phyloP scores from a whole-genome alignment of 2,113 vertebrate genomes.

The Labrus mixtus region DNA sequence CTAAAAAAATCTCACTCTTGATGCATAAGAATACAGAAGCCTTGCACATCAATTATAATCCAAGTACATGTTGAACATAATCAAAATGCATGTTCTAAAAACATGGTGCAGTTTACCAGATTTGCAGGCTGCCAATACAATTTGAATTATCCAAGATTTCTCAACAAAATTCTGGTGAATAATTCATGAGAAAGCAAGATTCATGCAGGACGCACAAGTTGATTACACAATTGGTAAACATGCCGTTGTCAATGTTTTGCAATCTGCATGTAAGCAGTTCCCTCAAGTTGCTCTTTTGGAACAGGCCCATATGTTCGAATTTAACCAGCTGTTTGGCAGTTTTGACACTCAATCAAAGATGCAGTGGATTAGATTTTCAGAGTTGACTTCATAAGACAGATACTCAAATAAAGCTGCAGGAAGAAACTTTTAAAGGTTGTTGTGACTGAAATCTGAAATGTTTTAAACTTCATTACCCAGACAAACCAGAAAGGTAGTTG shows the following conservation, averaged over 20 bases:
- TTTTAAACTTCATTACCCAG: neutral
- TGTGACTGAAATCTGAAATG: neutral
- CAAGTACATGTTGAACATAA: no score
- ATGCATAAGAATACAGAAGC: no score
- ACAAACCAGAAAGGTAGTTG: neutral
- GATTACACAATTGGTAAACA: neutral
- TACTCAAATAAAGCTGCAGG: neutral
- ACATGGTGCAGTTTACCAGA: neutral
- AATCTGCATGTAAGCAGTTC: neutral
- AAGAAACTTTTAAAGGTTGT: neutral
- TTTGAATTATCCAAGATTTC: neutral
- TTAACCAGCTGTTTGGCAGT: constrained; percentile 30
- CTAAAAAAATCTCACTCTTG: no score
- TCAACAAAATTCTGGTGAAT: neutral
- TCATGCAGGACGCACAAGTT: neutral
- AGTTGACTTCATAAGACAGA: neutral
- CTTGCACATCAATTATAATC: no score
- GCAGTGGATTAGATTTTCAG: neutral
- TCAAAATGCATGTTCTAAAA: neutral
- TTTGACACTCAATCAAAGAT: constrained; percentile 1
- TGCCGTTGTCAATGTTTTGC: neutral
- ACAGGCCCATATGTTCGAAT: constrained; percentile 36
- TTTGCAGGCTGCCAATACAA: neutral
- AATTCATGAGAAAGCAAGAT: neutral
- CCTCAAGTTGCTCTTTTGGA: neutral